A percentile compares a stretch with the other conserved stretches of the same genome.
phyloP scores from a whole-genome alignment of 2,113 vertebrate species.

The Cheilinus undulatus region DNA sequence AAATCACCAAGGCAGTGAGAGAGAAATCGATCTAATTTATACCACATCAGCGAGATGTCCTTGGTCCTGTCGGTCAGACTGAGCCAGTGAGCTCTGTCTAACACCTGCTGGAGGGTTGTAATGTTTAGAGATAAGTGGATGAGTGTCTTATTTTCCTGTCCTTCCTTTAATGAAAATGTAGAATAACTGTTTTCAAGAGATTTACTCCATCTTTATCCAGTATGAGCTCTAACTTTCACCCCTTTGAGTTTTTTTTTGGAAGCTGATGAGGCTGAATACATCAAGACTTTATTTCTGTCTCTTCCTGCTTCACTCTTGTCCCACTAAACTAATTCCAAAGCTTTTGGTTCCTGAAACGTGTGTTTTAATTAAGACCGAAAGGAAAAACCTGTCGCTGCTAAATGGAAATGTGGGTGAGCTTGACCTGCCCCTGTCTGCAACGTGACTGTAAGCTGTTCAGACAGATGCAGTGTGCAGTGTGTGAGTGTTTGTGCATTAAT shows the following conservation, averaged over 20 bases:
- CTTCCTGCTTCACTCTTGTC: background rate
- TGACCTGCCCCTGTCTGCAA: slow-evolving; percentile 48
- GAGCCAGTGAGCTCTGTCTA: slow-evolving; percentile 14
- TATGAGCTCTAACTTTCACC: slow-evolving; percentile 15
- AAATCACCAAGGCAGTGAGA: slow-evolving; percentile 24
- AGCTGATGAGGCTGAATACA: background rate
- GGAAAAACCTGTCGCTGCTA: slow-evolving; percentile 25
- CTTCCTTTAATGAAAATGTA: slow-evolving; percentile 6
- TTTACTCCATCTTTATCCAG: slow-evolving; percentile 6
- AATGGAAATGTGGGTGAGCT: slow-evolving; percentile 35
- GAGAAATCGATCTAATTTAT: slow-evolving; percentile 28
- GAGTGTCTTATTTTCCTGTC: background rate
- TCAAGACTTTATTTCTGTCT: slow-evolving; percentile 7
- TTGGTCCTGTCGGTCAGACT: slow-evolving; percentile 13
- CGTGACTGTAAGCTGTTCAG: slow-evolving; percentile 50
- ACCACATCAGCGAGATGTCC: slow-evolving; percentile 40
- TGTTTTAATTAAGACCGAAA: slow-evolving; percentile 44
- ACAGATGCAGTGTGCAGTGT: background rate
- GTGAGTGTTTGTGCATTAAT: slow-evolving; percentile 31
- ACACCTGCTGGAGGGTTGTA: slow-evolving; percentile 8
- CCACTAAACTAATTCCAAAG: slow-evolving; percentile 7
- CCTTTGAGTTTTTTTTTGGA: slow-evolving; percentile 12
- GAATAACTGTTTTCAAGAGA: slow-evolving; percentile 26
- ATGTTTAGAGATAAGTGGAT: no score
- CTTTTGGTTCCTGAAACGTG: background rate